Conservation (phyloP, 92 coral and sea anemone species). For the Zoanthus gigantus region DNA sequence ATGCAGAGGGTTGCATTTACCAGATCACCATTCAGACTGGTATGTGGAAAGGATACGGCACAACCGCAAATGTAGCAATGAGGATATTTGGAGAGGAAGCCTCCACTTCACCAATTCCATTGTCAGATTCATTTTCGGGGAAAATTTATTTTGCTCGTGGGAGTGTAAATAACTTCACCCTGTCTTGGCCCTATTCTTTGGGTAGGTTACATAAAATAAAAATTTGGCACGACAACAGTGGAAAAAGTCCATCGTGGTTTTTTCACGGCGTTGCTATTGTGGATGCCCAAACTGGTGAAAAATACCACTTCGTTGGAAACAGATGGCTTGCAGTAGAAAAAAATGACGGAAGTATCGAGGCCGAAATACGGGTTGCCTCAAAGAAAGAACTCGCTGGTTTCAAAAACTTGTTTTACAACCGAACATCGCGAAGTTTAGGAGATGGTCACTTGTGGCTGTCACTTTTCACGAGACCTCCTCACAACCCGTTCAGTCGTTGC, state of each 20-base stretch:
- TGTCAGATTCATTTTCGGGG: conserved; percentile 70
- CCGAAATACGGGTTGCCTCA: conserved; percentile 69
- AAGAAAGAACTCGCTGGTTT: conserved; percentile 83
- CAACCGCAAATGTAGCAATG: conserved; percentile 82
- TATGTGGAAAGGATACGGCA: conserved; percentile 90
- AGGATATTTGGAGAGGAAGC: conserved; percentile 77
- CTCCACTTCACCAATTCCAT: conserved; percentile 61
- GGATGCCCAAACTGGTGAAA: conserved; percentile 60
- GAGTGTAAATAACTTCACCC: conserved; percentile 83
- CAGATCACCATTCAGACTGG: conserved; percentile 81
- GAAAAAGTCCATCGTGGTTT: conserved; percentile 84
- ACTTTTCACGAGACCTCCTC: conserved; percentile 84
- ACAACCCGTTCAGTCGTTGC: conserved; percentile 85
- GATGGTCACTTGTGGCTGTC: conserved; percentile 91
- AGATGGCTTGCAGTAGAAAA: conserved; percentile 91
- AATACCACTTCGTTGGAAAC: conserved; percentile 75
- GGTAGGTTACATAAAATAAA: conserved; percentile 72
- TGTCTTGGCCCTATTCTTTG: conserved; percentile 66
- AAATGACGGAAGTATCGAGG: conserved; percentile 75
- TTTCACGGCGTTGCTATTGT: conserved; percentile 70
- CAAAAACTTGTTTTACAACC: conserved; percentile 74
- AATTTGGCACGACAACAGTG: conserved; percentile 90
- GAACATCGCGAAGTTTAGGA: conserved; percentile 79
- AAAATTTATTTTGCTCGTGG: conserved; percentile 85
- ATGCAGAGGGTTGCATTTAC: conserved; percentile 66